Percentiles rank a stretch among this genome's conserved stretches.
Conservation (phyloP, 1,140 invertebrate species). For the Agrilus planipennis region DNA sequence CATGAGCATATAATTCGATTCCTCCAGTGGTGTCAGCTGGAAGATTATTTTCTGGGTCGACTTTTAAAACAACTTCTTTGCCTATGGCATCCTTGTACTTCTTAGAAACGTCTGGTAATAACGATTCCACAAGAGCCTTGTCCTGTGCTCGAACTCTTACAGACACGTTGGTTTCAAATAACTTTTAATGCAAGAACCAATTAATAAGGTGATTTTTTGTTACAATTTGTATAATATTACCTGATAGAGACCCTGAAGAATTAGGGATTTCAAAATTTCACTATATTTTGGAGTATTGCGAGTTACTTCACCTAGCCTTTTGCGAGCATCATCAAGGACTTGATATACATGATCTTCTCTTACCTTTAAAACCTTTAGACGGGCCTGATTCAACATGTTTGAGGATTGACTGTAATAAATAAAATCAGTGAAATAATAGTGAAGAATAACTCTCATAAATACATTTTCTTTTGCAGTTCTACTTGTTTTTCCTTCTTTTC, state of each 20-base stretch:
- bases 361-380: conserved; percentile 89
- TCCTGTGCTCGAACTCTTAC: conserved; percentile 76
- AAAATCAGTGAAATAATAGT: too few relatives aligned
- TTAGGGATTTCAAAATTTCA: conserved; percentile 71
- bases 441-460: too few relatives aligned
- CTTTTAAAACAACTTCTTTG: conserved; percentile 55
- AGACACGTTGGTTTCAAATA: conserved; percentile 73
- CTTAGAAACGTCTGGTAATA: conserved; percentile 46
- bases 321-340: conserved; percentile 84
- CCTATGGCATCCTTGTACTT: conserved; percentile 60
- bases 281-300: conserved; percentile 62
- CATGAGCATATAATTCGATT: conserved; percentile 72
- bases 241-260: conserved; percentile 81
- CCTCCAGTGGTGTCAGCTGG: conserved; percentile 79
- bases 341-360: conserved; percentile 87
- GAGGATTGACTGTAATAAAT: conserved; percentile 78
- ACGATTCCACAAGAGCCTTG: conserved; percentile 55
- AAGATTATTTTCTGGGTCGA: conserved; percentile 65
- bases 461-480: conserved; percentile 99
- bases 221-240: conserved; percentile 33
- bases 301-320: conserved; percentile 70
- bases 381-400: conserved; percentile 96
- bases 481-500: conserved; percentile 99
- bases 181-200: conserved; percentile 34
- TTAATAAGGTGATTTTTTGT: neutral